Base-by-base conservation (phyloP, 2,113 vertebrate genomes). In the Papio anubis region DNA sequence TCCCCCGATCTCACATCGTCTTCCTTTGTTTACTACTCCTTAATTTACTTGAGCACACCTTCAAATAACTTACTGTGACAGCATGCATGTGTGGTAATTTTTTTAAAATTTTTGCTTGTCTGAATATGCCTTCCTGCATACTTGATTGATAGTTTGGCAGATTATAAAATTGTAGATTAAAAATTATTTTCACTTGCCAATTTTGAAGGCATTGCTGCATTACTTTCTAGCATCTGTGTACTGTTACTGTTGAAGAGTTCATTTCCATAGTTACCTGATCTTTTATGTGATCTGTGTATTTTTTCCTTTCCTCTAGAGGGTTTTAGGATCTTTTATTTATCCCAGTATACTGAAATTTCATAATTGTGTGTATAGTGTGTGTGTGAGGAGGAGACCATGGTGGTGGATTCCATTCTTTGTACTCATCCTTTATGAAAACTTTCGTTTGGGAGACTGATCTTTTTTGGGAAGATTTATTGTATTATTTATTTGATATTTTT, bases 401-500 rank as follows among this genome's bases (percentile, higher is more conserved):
- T 64, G 50, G 9, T 50, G 35, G 72, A 73, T 87, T 72, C 66
- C 64, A 23, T 76, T 75, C 40, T 93, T 88, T 88, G 90, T 88
- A 52, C 18, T 57, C 4, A 38, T 92, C 9, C 9, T 17, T 83
- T 88, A 75, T 38, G 25, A 13, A 88, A 55, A 57, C 17, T 68
- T 87, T 66, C 32, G 55, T 18, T 76, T 59, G 66, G 76, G 45
- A 76, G 50, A 82, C 66, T 81, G 20, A 55, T 88, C 35, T 82
- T 93, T 82, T 20, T 0, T 5, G 48, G 72, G 6, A 82, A 73
- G 76, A 72, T 61, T 59, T 59, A 8, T 68, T 35, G 38, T 40
- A 45, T 59, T 73, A 25, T 89, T 91, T 57, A 86, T 57, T 83
- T 95, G 30, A 12, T 72, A 80, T 86, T 80, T 94, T 80, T 82